A percentile compares a stretch with the other conserved stretches of the same genome.
Evolutionary conservation across 2,888 invertebrate species (phyloP).

Genomic region (Branchipolynoe longqiensis): DNA sequence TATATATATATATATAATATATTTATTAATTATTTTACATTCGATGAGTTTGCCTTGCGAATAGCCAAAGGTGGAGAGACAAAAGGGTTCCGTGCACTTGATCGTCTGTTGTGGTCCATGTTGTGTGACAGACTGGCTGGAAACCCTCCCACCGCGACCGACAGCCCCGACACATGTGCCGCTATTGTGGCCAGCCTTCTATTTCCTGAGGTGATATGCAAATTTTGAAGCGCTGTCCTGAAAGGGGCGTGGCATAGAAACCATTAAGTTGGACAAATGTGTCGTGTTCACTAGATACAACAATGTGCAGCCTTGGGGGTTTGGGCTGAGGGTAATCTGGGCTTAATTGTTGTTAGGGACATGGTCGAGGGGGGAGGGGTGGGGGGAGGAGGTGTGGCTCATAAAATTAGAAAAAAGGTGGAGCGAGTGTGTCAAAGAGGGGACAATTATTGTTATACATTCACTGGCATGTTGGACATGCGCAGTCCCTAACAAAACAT

Average conservation of each 20-base stretch:
- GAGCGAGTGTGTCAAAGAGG: background rate
- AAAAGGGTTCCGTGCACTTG: conserved; percentile 3
- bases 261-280: conserved; percentile 47
- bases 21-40: too few relatives aligned
- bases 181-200: conserved; percentile 11
- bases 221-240: background rate
- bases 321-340: background rate
- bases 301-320: background rate
- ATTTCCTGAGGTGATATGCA: conserved; percentile 42
- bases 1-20: too few relatives aligned
- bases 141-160: background rate
- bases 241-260: background rate
- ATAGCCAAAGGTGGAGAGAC: conserved; percentile 26
- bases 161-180: conserved; percentile 20
- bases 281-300: background rate
- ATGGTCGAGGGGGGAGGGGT: background rate
- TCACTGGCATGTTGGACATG: conserved; percentile 2
- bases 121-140: background rate
- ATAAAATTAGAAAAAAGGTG: too few relatives aligned
- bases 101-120: background rate
- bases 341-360: too few relatives aligned
- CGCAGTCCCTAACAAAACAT: background rate
- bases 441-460: background rate
- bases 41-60: conserved; percentile 12
- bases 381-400: conserved; percentile 9